Base-by-base conservation (phyloP, 2,888 invertebrate genomes). In the Salticus scenicus region DNA sequence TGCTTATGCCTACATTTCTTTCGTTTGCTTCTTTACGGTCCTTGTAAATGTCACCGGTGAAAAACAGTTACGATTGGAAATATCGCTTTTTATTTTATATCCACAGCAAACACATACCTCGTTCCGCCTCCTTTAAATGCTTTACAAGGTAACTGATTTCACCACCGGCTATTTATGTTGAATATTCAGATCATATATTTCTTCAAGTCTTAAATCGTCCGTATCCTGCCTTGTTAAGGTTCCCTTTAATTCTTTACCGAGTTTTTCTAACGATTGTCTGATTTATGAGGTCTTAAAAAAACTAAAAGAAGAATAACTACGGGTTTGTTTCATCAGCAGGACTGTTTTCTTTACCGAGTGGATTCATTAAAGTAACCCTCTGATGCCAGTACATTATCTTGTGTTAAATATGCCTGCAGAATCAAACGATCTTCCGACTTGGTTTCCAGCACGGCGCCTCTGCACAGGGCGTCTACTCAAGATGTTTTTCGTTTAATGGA, bases 401-500 rank as follows among this genome's bases (percentile, higher is more conserved):
- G 14, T 7, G 14, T 47, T 47, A 14, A 14, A 17, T 47, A 10
- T 47, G 42, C 2, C 17, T 17, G 10, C 7, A 10, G 37, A 7
- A 37, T 37, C 37, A 47, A 47, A 17, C 17, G 17, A 7, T 37
- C 37, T 7, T 37, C 10, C 37, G 37, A 37, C 10, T 10, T 37
- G 37, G 42, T 12, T 47, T 47, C n/a, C 17, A 10, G 5, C 37
- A 10, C 10, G 37, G 47, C 47, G 47, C 17, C 17, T 57, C 57
- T 5, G 1, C 24, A 12, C 24, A 57, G 57, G 57, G 57, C 20
- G 57, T 57, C 57, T 24, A 57, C 17, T 24, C 7, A 24, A 57
- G 57, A 47, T 17, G n/a, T 57, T 57, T 24, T 57, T 24, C 57
- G 2, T 57, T 57, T 20, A 57, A 57, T 57, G 57, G 57, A 57